Conservation (phyloP, 2,888 invertebrate genomes). For the Syritta pipiens region DNA sequence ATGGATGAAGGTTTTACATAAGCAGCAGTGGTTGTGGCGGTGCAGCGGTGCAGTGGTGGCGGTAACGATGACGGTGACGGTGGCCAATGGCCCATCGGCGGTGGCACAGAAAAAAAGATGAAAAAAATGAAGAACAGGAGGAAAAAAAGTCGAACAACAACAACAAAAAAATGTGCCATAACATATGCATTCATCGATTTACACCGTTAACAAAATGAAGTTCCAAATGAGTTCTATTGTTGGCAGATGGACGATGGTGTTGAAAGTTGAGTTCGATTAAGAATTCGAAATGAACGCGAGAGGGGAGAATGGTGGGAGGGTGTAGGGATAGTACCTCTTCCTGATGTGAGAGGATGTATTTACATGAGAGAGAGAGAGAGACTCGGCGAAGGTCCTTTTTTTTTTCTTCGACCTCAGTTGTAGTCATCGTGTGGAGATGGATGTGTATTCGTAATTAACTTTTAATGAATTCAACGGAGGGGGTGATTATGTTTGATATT, state of each 20-base stretch:
- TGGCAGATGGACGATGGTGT: slow-evolving; percentile 56
- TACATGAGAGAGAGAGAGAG: neutral
- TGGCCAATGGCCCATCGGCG: too few species aligned
- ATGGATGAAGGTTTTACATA: slow-evolving; percentile 49
- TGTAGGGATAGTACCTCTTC: too few species aligned
- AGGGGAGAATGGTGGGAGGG: too few species aligned
- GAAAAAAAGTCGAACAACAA: too few species aligned
- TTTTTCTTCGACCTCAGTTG: too few species aligned
- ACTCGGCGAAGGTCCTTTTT: neutral
- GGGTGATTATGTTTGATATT: too few species aligned
- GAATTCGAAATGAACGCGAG: slow-evolving; percentile 50
- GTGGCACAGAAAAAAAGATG: too few species aligned
- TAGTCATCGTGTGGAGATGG: too few species aligned
- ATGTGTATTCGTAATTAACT: slow-evolving; percentile 16
- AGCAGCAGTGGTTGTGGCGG: slow-evolving; percentile 35
- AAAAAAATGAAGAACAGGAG: too few species aligned
- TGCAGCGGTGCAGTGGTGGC: neutral
- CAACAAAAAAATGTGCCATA: slow-evolving; percentile 51
- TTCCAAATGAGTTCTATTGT: slow-evolving; percentile 70
- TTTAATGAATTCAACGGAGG: neutral
- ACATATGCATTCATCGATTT: slow-evolving; percentile 68
- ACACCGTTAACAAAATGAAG: slow-evolving; percentile 69
- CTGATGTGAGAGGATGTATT: too few species aligned
- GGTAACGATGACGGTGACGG: neutral
- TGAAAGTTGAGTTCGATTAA: slow-evolving; percentile 64